Evolutionary conservation across 1,140 invertebrate species (phyloP), one percentile per base, ranked within the genome.

Genomic region (Artemia franciscana): DNA sequence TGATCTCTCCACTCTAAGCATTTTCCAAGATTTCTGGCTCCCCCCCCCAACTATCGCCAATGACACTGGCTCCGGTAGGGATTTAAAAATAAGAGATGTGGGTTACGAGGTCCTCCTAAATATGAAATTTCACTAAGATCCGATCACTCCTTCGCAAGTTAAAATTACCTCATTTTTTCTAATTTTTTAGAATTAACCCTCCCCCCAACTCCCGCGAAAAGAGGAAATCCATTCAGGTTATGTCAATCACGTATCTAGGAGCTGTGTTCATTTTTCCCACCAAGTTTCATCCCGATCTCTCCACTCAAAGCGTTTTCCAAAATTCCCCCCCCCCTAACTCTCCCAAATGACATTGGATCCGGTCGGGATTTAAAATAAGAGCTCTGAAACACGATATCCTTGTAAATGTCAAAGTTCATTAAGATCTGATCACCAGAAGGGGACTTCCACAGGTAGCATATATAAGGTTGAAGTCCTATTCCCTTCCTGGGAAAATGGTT

Each of bases 301-400:
- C 30, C 7, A 7, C 30, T 39, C 7, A n/a, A 39, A 39, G 30
- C 30, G n/a, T n/a, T 7, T 39, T 39, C 30, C 30, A 39, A n/a
- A 39, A 39, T 39, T 39, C 18, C 66, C 66, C 66, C 66, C 62
- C 66, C 24, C 27, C 60, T 60, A 28, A 67, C 12, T 64, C 63
- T 21, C 2, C 59, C 24, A 58, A n/a, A n/a, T n/a, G n/a, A n/a
- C n/a, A n/a, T n/a, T n/a, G n/a, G n/a, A n/a, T n/a, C n/a, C n/a
- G n/a, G n/a, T n/a, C n/a, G n/a, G n/a, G n/a, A n/a, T n/a, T n/a
- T n/a, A n/a, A n/a, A n/a, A n/a, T n/a, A n/a, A n/a, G n/a, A n/a
- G n/a, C n/a, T n/a, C n/a, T n/a, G n/a, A n/a, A n/a, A n/a, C n/a
- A n/a, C n/a, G n/a, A n/a, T n/a, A n/a, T n/a, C n/a, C n/a, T n/a